Evolutionary conservation across 1,140 invertebrate genomes (phyloP), one percentile per base, ranked within the genome.

Genomic region (Nasonia vitripennis): DNA sequence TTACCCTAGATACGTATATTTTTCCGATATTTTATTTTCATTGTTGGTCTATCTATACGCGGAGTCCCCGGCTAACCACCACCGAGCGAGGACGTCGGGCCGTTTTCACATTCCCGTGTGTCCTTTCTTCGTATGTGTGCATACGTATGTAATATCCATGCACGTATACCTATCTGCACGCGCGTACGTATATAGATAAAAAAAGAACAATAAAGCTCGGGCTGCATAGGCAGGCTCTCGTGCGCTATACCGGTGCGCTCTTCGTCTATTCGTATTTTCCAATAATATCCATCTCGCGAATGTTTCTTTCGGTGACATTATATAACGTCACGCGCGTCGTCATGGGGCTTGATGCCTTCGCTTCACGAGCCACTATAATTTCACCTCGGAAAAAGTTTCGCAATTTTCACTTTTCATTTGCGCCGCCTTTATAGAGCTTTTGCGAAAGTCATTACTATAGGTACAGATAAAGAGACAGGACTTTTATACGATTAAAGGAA

Each of bases 221-320:
- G 23, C 0, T 2, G 20, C 20, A 51, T 31, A 17, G 20, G 55
- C 31, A 31, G n/a, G 55, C 31, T 34, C 31, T 34, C 9, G 31
- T 70, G 67, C 27, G 27, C 78, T 37, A 27, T 27, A 79, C 31
- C 75, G 7, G 6, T 10, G 45, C 48, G 20, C 41, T 51, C 45
- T 34, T 78, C 20, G 17, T 23, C 5, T 55, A 55, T 78, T 51
- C 27, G 79, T 51, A 51, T 81, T 80, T 80, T 81, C 68, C 79
- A 81, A 81, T 81, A 81, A 81, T 81, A 81, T 71, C 70, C 55
- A 62, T 71, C n/a, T 14, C 20, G 34, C 41, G 17, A 37, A 71
- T 71, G 27, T 81, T 45, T 11, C 20, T 81, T 27, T 48, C 0
- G 2, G 11, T 17, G 67, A 23, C 2, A 12, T 12, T 31, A 27